Base-by-base conservation (phyloP, 2,113 vertebrate species). In the Leuciscus idus region DNA sequence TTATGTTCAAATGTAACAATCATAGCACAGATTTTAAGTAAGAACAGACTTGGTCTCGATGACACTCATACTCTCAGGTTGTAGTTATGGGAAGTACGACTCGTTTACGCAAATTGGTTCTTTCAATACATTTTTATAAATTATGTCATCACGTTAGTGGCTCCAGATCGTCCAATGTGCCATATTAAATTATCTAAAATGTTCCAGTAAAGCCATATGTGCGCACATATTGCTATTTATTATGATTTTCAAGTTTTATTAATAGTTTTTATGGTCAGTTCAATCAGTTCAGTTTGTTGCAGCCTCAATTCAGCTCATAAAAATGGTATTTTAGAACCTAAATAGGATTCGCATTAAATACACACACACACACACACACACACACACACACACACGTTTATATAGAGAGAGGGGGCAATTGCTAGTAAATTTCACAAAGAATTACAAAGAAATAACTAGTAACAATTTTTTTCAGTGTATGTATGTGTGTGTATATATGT, bases 1-100 rank as follows among this genome's bases (percentile, higher is more conserved):
- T 83, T n/a, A 23, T 64, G 85, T 82, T 62, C 33, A 64, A 19
- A 68, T 68, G 75, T 77, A 78, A 62, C 70, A 84, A 82, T 75
- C 68, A 85, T 48, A 73, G 61, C n/a, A 77, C 7, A 57, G 12
- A 33, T 50, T 43, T 26, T 84, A 10, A 26, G 6, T 26, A 46
- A 43, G 36, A 59, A 81, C 59, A 43, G 28, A 57, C 48, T 23
- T 74, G 72, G 72, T 26, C 43, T 75, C 11, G n/a, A 75, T 75
- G 23, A 28, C n/a, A 50, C 26, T 52, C 7, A 52, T 4, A 30
- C 39, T 50, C 72, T 48, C 73, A 75, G 74, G 26, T 52, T 76
- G 73, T 50, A 74, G 21, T 11, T 4, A 48, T 46, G 6, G 43
- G 73, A 75, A 75, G 4, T 75, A 5, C 19, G 36, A 21, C 23